Conservation (phyloP, 2,888 invertebrate genomes). For the Ochropleura leucogaster region DNA sequence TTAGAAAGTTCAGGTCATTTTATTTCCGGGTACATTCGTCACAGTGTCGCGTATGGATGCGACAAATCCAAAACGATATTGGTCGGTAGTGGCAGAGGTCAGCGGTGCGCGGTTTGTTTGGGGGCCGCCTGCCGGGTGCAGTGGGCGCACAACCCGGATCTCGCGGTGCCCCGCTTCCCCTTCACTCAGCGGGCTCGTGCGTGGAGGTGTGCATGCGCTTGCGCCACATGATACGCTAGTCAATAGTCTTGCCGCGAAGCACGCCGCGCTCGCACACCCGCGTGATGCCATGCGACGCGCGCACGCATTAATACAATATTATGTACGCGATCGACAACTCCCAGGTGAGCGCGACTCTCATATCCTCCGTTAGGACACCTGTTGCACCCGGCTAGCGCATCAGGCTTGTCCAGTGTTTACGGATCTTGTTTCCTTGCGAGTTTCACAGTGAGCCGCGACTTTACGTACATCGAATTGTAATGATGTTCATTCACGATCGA, state of each 20-base stretch:
- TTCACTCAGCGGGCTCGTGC: constrained; percentile 86
- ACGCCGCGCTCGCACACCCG: constrained; percentile 81
- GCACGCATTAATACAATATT: constrained; percentile 82
- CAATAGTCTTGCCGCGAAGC: constrained; percentile 85
- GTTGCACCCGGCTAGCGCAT: constrained; percentile 56
- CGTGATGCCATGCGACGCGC: constrained; percentile 81
- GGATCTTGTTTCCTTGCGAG: constrained; percentile 70
- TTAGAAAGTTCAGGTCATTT: constrained; percentile 58
- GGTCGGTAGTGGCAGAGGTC: constrained; percentile 81
- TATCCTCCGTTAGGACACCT: constrained; percentile 68
- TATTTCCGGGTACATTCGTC: constrained; percentile 62
- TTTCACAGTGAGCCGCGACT: constrained; percentile 74
- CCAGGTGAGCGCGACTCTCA: constrained; percentile 87
- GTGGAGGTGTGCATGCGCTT: constrained; percentile 81
- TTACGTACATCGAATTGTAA: constrained; percentile 79
- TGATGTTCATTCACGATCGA: constrained; percentile 85
- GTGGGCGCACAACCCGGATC: constrained; percentile 90
- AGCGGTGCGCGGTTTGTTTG: constrained; percentile 79
- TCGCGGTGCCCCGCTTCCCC: constrained; percentile 88
- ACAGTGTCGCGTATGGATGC: constrained; percentile 69
- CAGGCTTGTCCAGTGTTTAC: constrained; percentile 65
- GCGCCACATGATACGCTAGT: constrained; percentile 70
- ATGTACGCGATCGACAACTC: constrained; percentile 89
- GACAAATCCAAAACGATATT: constrained; percentile 72
- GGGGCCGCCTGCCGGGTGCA: constrained; percentile 85